A percentile compares a stretch with the other conserved stretches of the same genome.
Evolutionary conservation across 2,113 vertebrate species (phyloP).

Genomic region (Apus apus): DNA sequence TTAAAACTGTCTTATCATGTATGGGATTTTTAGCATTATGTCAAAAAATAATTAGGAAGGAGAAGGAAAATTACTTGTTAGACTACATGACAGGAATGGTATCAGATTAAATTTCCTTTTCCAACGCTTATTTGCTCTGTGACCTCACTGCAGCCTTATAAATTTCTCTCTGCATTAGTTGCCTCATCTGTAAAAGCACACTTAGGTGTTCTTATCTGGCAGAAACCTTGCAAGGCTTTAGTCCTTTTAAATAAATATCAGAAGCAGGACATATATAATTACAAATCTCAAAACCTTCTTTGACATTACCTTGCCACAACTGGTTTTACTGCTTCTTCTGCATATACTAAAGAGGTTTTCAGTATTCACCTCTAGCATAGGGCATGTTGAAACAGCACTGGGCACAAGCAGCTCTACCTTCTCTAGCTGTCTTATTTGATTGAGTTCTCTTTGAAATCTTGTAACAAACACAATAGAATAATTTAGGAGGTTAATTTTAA

Average conservation of each 20-base stretch:
- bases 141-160: background rate
- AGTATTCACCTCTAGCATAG: background rate
- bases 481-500: background rate
- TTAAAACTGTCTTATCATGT: background rate
- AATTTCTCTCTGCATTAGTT: background rate
- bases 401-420: background rate
- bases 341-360: background rate
- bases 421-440: background rate
- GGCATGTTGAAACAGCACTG: constrained; percentile 2
- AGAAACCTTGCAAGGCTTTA: background rate
- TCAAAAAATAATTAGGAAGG: background rate
- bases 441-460: background rate
- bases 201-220: background rate
- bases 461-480: background rate
- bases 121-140: background rate
- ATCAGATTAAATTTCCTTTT: background rate
- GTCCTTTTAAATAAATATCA: background rate
- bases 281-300: background rate
- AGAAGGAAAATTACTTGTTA: background rate
- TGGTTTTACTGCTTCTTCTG: constrained; percentile 29
- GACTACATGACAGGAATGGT: background rate
- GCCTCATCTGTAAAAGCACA: background rate
- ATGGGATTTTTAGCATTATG: background rate
- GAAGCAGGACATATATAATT: background rate
- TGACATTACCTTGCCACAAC: constrained; percentile 2